Evolutionary conservation across 2,888 invertebrate species (phyloP).

Genomic region (Bugula neritina): DNA sequence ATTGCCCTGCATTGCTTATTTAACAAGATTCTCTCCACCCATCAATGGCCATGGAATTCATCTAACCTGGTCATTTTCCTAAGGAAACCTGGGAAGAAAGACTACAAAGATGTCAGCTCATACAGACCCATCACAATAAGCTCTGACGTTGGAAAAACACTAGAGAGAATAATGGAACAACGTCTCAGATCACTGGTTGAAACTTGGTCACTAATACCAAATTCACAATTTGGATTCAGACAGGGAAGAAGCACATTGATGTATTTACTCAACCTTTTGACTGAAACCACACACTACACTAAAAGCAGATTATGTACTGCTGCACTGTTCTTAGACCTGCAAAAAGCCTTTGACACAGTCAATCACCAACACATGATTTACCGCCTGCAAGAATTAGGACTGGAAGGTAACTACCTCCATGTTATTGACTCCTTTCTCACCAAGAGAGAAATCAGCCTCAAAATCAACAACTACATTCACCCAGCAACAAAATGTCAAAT

Average conservation of each 20-base stretch:
- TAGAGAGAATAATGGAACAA: neutral
- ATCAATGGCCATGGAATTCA: no score
- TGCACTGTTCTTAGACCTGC: constrained; percentile 16
- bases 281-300: neutral
- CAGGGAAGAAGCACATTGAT: neutral
- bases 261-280: constrained; percentile 7
- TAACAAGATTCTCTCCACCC: neutral
- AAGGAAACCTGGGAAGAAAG: no score
- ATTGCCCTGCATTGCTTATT: constrained; percentile 10
- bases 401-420: constrained; percentile 14
- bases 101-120: no score
- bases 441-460: neutral
- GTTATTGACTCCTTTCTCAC: neutral
- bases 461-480: constrained; percentile 19
- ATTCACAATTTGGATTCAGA: constrained; percentile 17
- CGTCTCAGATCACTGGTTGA: neutral
- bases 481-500: no score
- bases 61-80: no score
- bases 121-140: neutral
- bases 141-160: neutral
- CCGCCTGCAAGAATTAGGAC: neutral
- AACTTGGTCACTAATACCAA: constrained; percentile 17
- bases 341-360: constrained; percentile 21
- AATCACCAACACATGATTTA: constrained; percentile 6
- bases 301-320: constrained; percentile 1